Percentiles rank a stretch among this genome's conserved stretches.
Conservation (phyloP, 2,113 vertebrate genomes). For the Anguilla rostrata region DNA sequence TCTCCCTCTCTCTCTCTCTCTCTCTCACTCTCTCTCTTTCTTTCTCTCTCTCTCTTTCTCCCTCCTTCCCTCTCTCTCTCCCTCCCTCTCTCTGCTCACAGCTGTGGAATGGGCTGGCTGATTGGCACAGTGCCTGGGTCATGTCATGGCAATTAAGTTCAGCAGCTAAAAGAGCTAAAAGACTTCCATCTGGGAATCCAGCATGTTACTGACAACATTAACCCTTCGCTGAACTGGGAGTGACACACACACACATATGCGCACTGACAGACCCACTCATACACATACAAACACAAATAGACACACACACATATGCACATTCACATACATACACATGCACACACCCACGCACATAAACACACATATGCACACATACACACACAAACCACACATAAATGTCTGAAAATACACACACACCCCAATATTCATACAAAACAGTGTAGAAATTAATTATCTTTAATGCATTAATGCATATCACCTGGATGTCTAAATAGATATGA, state of each 20-base stretch:
- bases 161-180: conserved; percentile 50
- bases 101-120: conserved; percentile 39
- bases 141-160: conserved; percentile 64
- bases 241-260: conserved; percentile 27
- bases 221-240: conserved; percentile 44
- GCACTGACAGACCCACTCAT: conserved; percentile 19
- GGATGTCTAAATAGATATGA: neutral
- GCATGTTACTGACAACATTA: conserved; percentile 54
- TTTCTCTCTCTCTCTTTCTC: neutral
- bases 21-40: conserved; percentile 3
- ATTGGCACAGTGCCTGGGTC: conserved; percentile 51
- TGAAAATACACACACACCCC: neutral
- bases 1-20: neutral
- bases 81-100: conserved; percentile 3
- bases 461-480: neutral
- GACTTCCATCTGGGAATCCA: conserved; percentile 54
- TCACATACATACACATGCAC: neutral
- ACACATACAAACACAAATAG: conserved; percentile 18
- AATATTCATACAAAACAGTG: neutral
- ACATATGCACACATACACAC: neutral
- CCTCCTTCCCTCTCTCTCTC: neutral
- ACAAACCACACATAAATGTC: neutral
- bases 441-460: conserved; percentile 7
- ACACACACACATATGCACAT: conserved; percentile 7
- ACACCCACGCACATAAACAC: neutral